phyloP scores from a whole-genome alignment of 2,113 vertebrate genomes.

The Speoplatyrhinus poulsoni region DNA sequence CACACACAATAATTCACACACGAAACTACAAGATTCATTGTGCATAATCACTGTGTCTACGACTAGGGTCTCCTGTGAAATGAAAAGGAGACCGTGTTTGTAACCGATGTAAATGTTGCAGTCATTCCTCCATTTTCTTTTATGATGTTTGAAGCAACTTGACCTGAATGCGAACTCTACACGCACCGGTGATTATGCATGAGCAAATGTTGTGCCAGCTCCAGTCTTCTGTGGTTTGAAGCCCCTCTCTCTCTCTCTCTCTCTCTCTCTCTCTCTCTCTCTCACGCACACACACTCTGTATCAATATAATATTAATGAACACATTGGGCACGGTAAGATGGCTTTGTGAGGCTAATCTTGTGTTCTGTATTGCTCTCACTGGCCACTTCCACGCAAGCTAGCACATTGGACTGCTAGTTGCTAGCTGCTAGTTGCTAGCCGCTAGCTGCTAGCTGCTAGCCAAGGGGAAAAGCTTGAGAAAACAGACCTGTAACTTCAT shows the following conservation, averaged over 20 bases:
- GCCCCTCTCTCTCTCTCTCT: slow-evolving; percentile 12
- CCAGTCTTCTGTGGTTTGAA: slow-evolving; percentile 17
- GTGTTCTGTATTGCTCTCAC: slow-evolving; percentile 26
- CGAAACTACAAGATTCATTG: too few relatives aligned
- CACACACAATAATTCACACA: background rate
- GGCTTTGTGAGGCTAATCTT: slow-evolving; percentile 58
- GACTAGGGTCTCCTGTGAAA: too few relatives aligned
- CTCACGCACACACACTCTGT: background rate
- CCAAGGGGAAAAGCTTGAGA: too few relatives aligned
- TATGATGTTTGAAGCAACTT: slow-evolving; percentile 1
- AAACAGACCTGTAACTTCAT: too few relatives aligned
- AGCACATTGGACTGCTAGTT: slow-evolving; percentile 7
- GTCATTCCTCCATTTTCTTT: too few relatives aligned
- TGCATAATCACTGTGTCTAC: too few relatives aligned
- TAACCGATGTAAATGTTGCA: too few relatives aligned
- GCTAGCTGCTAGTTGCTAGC: background rate
- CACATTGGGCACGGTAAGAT: slow-evolving; percentile 31
- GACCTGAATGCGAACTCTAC: slow-evolving; percentile 30
- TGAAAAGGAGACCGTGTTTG: too few relatives aligned
- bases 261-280: slow-evolving; percentile 1
- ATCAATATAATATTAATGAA: slow-evolving; percentile 62
- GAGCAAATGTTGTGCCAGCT: slow-evolving; percentile 37
- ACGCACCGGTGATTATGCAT: slow-evolving; percentile 29
- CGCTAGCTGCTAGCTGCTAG: too few relatives aligned
- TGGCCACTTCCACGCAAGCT: slow-evolving; percentile 9